These are phyloP conservation scores for Neoniphon sammara DNA, from an alignment of 2,797 vertebrate genomes.

Conservation along the genomic window DNA sequence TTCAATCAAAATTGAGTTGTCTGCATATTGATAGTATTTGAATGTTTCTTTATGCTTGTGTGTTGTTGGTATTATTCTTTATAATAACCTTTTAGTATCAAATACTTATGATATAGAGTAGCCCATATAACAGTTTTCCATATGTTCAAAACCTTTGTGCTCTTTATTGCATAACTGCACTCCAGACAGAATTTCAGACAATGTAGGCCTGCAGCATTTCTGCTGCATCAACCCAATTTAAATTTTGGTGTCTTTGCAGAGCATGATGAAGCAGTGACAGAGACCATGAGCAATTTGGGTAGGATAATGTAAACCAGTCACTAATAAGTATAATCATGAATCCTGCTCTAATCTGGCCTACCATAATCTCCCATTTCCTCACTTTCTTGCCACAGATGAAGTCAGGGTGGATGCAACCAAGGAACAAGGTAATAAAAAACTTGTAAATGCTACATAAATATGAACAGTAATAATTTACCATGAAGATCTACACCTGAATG, in stretches of 20 bases:
- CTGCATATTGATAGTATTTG: not conserved
- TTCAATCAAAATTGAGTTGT: not conserved
- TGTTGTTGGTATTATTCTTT: not conserved
- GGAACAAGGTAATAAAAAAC: conserved; percentile 59
- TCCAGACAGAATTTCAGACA: not conserved
- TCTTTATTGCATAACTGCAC: too few relatives aligned
- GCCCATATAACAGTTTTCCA: not conserved
- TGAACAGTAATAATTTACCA: not conserved
- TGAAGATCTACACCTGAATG: not conserved
- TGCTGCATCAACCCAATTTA: conserved; percentile 4
- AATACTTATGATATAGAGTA: not conserved
- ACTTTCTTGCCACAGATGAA: conserved; percentile 56
- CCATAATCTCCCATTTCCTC: conserved; percentile 11
- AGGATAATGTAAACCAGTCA: conserved; percentile 28
- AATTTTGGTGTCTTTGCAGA: conserved; percentile 51
- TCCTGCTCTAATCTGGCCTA: not conserved
- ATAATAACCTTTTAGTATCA: not conserved
- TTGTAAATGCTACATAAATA: not conserved
- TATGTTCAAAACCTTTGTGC: too few relatives aligned
- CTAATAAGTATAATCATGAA: not conserved
- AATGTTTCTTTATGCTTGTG: not conserved
- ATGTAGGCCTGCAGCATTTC: not conserved
- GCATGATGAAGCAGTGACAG: conserved; percentile 47
- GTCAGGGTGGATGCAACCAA: conserved; percentile 47
- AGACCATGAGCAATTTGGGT: conserved; percentile 61